Conservation (phyloP, 2,888 invertebrate genomes). For the Hedychridium roseum region DNA sequence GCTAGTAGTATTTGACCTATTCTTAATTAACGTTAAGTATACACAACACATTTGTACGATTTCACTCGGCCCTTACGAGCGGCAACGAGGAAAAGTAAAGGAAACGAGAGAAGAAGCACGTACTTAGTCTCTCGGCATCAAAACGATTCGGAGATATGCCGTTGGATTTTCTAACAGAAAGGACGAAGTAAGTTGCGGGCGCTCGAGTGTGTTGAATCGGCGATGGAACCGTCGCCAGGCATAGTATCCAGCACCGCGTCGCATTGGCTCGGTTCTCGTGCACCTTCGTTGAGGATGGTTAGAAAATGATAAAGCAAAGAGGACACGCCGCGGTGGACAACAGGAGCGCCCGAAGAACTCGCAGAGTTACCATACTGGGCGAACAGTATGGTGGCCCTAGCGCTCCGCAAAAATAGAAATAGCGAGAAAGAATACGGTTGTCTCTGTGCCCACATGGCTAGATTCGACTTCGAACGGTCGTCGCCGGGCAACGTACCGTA, state of each 20-base stretch:
- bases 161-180: too few relatives aligned
- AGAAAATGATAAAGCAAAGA: constrained; percentile 14
- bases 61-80: constrained; percentile 56
- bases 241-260: constrained; percentile 4
- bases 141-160: too few relatives aligned
- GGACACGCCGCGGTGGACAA: constrained; percentile 19
- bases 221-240: constrained; percentile 25
- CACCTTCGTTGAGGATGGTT: constrained; percentile 2
- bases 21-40: constrained; percentile 61
- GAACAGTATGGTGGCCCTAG: too few relatives aligned
- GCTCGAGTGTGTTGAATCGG: constrained; percentile 29
- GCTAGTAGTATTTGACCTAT: constrained; percentile 50
- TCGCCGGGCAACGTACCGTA: constrained; percentile 1
- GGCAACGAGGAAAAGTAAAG: constrained; percentile 48
- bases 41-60: constrained; percentile 64
- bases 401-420: too few relatives aligned
- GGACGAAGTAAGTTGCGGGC: too few relatives aligned
- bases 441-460: too few relatives aligned
- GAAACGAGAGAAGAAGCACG: constrained; percentile 25
- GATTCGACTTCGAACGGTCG: not conserved
- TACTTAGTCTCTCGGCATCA: too few relatives aligned
- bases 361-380: too few relatives aligned
- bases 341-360: too few relatives aligned
- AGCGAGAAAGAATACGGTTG: too few relatives aligned
- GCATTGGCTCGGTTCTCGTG: constrained; percentile 3